Percentiles rank a stretch among this genome's conserved stretches.
Evolutionary conservation across 2,113 vertebrate species (phyloP).

Genomic region (Athene cunicularia): DNA sequence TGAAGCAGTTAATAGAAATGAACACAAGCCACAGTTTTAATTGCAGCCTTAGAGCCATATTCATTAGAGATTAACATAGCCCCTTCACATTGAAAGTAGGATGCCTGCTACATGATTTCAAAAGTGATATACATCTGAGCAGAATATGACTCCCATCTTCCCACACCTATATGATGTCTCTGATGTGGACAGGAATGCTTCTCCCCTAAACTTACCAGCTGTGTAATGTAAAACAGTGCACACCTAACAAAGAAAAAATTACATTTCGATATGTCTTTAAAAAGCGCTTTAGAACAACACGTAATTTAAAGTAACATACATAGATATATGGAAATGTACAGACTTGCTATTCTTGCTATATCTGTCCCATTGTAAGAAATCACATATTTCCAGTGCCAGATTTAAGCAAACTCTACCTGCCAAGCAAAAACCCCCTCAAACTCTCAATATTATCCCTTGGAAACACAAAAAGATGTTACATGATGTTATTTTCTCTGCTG

Average conservation of each 20-base stretch:
- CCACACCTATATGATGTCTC: background rate
- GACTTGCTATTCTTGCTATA: background rate
- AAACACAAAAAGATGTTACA: background rate
- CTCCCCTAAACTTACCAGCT: background rate
- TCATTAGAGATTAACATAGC: background rate
- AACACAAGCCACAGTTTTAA: conserved; percentile 24
- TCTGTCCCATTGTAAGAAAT: background rate
- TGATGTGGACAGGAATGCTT: background rate
- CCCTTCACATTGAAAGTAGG: background rate
- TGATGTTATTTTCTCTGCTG: background rate
- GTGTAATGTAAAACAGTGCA: background rate
- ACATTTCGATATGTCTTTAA: background rate
- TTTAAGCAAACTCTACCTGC: background rate
- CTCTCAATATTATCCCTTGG: background rate
- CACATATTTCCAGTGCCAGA: background rate
- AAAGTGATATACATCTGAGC: background rate
- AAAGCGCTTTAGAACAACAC: background rate
- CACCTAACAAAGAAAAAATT: background rate
- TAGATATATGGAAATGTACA: background rate
- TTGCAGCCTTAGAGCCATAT: conserved; percentile 20
- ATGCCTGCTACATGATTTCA: background rate
- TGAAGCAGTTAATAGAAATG: background rate
- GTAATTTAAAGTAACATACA: background rate
- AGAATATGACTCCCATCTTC: background rate
- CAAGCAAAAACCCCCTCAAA: background rate